phyloP scores from a whole-genome alignment of 2,888 invertebrate species.

The Bedellia somnulentella region DNA sequence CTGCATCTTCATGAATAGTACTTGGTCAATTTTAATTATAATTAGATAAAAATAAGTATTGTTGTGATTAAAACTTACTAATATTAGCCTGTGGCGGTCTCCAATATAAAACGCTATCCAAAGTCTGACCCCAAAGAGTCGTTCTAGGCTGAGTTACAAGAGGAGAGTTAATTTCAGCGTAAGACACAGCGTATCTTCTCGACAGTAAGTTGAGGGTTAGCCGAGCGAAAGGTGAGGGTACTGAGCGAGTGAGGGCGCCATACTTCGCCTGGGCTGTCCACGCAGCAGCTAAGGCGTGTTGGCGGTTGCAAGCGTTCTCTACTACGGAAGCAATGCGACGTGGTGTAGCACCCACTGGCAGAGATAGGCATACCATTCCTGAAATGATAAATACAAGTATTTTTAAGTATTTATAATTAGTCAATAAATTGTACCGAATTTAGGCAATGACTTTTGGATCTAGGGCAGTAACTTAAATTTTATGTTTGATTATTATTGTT shows the following conservation, averaged over 20 bases:
- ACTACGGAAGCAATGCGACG: slow-evolving; percentile 34
- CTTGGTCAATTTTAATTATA: too few species aligned
- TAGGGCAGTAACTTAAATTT: too few species aligned
- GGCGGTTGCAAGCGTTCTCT: slow-evolving; percentile 33
- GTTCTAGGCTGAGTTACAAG: slow-evolving; percentile 35
- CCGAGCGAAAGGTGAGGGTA: slow-evolving; percentile 58
- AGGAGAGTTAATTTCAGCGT: slow-evolving; percentile 61
- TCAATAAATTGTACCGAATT: too few species aligned
- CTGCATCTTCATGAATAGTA: too few species aligned
- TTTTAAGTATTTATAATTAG: too few species aligned
- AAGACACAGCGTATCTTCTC: slow-evolving; percentile 66
- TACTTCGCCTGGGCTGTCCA: slow-evolving; percentile 45
- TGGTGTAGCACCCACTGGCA: slow-evolving; percentile 57
- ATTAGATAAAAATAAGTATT: too few species aligned
- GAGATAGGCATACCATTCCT: slow-evolving; percentile 67
- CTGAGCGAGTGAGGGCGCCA: slow-evolving; percentile 63
- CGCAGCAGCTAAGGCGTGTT: slow-evolving; percentile 54
- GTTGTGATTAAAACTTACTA: too few species aligned
- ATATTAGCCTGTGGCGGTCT: slow-evolving; percentile 77
- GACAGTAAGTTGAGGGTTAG: slow-evolving; percentile 66
- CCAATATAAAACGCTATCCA: slow-evolving; percentile 69
- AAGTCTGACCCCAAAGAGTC: slow-evolving; percentile 67
- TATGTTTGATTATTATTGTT: too few species aligned
- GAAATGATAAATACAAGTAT: slow-evolving; percentile 18
- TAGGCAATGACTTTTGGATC: too few species aligned